phyloP scores from a whole-genome alignment of 1,140 invertebrate genomes.

The Drosophila jambulina region DNA sequence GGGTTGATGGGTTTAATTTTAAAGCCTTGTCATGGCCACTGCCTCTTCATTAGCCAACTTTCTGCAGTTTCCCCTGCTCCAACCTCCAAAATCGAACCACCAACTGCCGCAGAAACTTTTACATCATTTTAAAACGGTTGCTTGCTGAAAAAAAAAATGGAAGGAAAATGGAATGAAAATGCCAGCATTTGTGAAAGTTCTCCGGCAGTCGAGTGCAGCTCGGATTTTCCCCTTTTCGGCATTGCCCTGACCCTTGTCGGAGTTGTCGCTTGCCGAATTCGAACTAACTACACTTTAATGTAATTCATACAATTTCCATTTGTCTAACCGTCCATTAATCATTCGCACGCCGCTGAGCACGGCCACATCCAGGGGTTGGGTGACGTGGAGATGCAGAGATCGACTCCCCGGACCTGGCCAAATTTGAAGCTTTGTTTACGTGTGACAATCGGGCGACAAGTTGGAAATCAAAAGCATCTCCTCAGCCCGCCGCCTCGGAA shows the following conservation, averaged over 20 bases:
- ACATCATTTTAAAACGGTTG: constrained; percentile 43
- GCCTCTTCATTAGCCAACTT: constrained; percentile 45
- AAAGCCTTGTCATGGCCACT: constrained; percentile 41
- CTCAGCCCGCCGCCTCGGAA: not conserved
- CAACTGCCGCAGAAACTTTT: constrained; percentile 53
- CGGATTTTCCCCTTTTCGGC: constrained; percentile 14
- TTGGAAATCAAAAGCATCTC: constrained; percentile 71
- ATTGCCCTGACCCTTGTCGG: constrained; percentile 8
- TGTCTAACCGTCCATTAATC: constrained; percentile 80
- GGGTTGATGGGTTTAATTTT: constrained; percentile 20
- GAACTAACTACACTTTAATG: constrained; percentile 82
- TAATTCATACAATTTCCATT: constrained; percentile 83
- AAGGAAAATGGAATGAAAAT: constrained; percentile 16
- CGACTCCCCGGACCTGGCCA: constrained; percentile 29
- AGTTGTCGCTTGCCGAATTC: constrained; percentile 50
- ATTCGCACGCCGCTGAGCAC: constrained; percentile 78
- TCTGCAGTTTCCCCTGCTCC: constrained; percentile 4
- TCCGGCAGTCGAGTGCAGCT: constrained; percentile 24
- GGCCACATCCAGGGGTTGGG: constrained; percentile 23
- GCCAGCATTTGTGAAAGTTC: constrained; percentile 55
- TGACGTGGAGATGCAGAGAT: constrained; percentile 22
- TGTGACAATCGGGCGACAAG: constrained; percentile 81
- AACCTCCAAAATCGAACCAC: constrained; percentile 15
- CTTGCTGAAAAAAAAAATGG: not conserved
- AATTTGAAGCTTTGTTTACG: constrained; percentile 82